A percentile compares a stretch with the other conserved stretches of the same genome.
Evolutionary conservation across 1,140 invertebrate genomes (phyloP).

Genomic region (Trichogramma pretiosum): DNA sequence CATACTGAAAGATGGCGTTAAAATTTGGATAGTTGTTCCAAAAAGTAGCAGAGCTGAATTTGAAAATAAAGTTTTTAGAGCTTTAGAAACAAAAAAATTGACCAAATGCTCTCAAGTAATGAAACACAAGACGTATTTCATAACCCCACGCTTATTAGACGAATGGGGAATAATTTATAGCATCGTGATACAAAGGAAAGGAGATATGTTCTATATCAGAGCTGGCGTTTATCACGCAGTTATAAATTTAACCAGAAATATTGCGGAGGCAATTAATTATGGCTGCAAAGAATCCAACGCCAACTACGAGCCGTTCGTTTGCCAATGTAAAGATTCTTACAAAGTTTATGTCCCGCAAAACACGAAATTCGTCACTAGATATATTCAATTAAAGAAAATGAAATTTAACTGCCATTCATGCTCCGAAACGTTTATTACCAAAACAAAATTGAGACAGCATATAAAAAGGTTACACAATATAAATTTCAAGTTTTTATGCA

Average conservation of each 20-base stretch:
- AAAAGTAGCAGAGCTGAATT: background rate
- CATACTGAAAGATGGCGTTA: no score
- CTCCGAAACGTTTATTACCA: no score
- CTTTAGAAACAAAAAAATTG: background rate
- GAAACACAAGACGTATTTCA: background rate
- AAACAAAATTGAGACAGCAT: no score
- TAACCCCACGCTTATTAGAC: background rate
- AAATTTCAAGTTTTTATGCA: no score
- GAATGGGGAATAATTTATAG: background rate
- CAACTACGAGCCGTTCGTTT: background rate
- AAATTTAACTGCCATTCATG: no score
- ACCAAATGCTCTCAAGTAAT: background rate
- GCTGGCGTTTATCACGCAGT: background rate
- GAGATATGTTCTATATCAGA: background rate
- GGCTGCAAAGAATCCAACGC: background rate
- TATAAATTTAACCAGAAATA: background rate
- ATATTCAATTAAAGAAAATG: no score
- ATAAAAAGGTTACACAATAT: no score
- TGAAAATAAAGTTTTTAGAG: background rate
- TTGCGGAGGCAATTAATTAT: background rate
- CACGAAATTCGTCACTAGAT: background rate
- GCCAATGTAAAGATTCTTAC: background rate
- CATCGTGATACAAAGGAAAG: background rate
- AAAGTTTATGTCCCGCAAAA: background rate
- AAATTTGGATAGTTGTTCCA: background rate